A percentile compares a stretch with the other conserved stretches of the same genome.
Evolutionary conservation across 2,797 vertebrate genomes (phyloP).

Genomic region (Zalophus californianus): DNA sequence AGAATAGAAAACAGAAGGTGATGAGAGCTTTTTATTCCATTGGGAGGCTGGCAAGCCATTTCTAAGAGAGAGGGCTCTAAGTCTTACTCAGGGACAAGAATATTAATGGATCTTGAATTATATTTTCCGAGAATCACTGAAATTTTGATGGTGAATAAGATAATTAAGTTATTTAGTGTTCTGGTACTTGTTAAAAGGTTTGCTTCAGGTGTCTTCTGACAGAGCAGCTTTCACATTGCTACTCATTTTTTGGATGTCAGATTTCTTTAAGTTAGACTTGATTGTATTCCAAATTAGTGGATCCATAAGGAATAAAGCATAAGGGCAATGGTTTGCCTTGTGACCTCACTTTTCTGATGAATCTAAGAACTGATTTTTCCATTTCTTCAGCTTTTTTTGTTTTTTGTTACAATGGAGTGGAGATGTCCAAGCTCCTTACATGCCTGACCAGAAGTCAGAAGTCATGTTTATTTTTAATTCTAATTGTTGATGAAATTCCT

Average conservation of each 20-base stretch:
- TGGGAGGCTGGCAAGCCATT: neutral
- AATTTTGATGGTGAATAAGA: neutral
- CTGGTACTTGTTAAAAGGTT: neutral
- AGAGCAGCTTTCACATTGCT: neutral
- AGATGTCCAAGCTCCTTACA: neutral
- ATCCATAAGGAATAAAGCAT: neutral
- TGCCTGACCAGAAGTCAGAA: neutral
- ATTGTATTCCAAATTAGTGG: conserved; percentile 15
- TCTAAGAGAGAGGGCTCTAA: neutral
- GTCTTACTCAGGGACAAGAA: neutral
- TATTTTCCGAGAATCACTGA: neutral
- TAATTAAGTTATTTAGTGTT: neutral
- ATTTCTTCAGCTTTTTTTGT: neutral
- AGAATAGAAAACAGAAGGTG: neutral
- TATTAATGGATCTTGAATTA: neutral
- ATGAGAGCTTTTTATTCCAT: neutral
- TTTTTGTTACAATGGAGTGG: neutral
- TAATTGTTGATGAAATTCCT: neutral
- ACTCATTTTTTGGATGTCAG: neutral
- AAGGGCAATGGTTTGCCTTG: neutral
- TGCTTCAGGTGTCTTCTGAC: neutral
- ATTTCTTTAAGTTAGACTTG: neutral
- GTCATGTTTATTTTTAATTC: conserved; percentile 9
- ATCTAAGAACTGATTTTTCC: neutral
- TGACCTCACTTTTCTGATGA: neutral